These are phyloP conservation scores for Spea multiplicata DNA, from an alignment of 2,113 vertebrate genomes.

Conservation along the genomic window DNA sequence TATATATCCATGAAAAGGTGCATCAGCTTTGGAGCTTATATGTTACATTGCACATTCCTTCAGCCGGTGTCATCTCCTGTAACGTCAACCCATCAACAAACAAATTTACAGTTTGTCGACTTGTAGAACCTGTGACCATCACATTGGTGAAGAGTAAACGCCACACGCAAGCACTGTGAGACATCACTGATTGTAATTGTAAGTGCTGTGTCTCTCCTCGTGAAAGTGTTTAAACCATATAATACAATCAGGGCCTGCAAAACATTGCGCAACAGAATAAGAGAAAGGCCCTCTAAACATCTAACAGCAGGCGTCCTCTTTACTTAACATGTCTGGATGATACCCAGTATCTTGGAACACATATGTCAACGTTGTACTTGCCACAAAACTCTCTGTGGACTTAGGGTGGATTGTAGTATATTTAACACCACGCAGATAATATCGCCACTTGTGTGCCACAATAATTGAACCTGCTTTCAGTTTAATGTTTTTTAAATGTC, in stretches of 20 bases:
- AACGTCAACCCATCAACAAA: conserved; percentile 55
- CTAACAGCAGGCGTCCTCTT: not conserved
- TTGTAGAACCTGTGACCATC: conserved; percentile 46
- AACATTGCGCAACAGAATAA: not conserved
- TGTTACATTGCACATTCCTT: conserved; percentile 74
- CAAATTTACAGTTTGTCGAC: conserved; percentile 41
- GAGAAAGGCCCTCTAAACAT: not conserved
- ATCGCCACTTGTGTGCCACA: too few relatives aligned
- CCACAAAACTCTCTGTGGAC: not conserved
- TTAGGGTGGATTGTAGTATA: not conserved
- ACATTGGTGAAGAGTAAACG: conserved; percentile 29
- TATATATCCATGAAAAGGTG: conserved; percentile 60
- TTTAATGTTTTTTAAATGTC: too few relatives aligned
- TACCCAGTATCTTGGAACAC: not conserved
- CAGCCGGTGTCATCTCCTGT: conserved; percentile 62
- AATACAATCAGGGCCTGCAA: not conserved
- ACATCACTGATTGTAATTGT: conserved; percentile 12
- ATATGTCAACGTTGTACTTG: not conserved
- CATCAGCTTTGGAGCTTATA: conserved; percentile 65
- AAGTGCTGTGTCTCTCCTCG: conserved; percentile 54
- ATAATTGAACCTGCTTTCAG: too few relatives aligned
- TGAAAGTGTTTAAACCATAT: conserved; percentile 9
- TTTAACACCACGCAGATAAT: not conserved
- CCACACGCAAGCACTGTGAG: conserved; percentile 48
- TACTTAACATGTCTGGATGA: not conserved